Evolutionary conservation across 2,113 vertebrate genomes (phyloP).

Genomic region (Limnothrissa miodon): DNA sequence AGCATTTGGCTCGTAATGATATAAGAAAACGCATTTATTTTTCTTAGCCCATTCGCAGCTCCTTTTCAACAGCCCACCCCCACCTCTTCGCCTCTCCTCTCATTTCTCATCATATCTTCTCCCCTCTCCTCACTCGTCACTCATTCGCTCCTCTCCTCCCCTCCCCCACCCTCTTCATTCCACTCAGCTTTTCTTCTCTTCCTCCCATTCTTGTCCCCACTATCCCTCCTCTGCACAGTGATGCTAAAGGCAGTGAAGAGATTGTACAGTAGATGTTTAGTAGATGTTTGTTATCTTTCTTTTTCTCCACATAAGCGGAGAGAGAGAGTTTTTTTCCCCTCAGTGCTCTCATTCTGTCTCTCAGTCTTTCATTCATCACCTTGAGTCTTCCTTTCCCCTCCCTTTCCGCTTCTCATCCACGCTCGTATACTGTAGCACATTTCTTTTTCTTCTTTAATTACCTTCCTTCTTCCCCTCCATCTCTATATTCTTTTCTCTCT

Average conservation of each 20-base stretch:
- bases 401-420: not conserved
- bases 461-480: constrained; percentile 36
- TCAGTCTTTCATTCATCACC: not conserved
- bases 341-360: not conserved
- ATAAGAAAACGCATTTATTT: constrained; percentile 2
- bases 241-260: not conserved
- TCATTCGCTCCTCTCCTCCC: not conserved
- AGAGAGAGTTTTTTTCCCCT: not conserved
- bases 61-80: not conserved
- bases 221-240: not conserved
- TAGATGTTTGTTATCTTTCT: not conserved
- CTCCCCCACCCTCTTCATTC: not conserved
- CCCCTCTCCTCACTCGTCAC: not conserved
- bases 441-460: not conserved
- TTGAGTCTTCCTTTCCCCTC: not conserved
- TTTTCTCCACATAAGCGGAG: not conserved
- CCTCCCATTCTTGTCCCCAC: not conserved
- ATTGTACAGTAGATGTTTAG: not conserved
- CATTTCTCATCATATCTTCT: not conserved
- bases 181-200: not conserved
- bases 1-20: not conserved
- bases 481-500: constrained; percentile 21
- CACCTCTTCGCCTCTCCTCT: not conserved
- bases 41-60: not conserved
- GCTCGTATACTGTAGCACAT: not conserved